Evolutionary conservation across 2,888 invertebrate genomes (phyloP), one percentile per base, ranked within the genome.

Genomic region (Drosophila macrospina): DNA sequence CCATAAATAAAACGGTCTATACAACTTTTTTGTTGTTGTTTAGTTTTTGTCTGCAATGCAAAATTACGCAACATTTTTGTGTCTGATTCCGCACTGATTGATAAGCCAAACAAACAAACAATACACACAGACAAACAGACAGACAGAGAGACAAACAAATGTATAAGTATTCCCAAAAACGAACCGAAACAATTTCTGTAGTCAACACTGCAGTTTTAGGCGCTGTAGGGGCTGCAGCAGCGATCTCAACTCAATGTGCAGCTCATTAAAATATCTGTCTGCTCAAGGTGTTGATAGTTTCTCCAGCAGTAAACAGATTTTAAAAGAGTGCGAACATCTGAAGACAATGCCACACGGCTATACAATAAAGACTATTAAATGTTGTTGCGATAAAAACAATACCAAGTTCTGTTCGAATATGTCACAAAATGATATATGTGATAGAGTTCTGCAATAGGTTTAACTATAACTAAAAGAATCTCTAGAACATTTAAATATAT

Each of bases 71-170:
- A 80, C 74, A 74, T 63, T 68, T 78, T 37, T 65, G 64, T 75
- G 69, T 54, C 69, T 70, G 66, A 78, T 80, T 71, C 76, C 78
- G 67, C 65, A 80, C 78, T 83, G 83, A 83, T 83, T 83, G 84
- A 80, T 80, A 80, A 80, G 69, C 77, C 48, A 76, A 75, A 81
- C 65, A 80, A 70, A 81, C 47, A 67, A 50, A 70, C 28, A 54
- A 47, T 20, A 20, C 20, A 20, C 2, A 20, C 20, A 3, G 20
- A 1, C 20, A 20, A 3, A 20, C 2, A 20, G 20, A 47, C 45
- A 52, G 8, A 28, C 30, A 36, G 50, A 42, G n/a, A 51, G 47
- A 70, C 36, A 41, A 42, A 51, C 44, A 65, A 47, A 16, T 5
- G 15, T 30, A 16, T 20, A 15, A 47, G 24, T 32, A 30, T 47